Conservation (phyloP, 2,797 vertebrate genomes). For the Spheniscus humboldti region DNA sequence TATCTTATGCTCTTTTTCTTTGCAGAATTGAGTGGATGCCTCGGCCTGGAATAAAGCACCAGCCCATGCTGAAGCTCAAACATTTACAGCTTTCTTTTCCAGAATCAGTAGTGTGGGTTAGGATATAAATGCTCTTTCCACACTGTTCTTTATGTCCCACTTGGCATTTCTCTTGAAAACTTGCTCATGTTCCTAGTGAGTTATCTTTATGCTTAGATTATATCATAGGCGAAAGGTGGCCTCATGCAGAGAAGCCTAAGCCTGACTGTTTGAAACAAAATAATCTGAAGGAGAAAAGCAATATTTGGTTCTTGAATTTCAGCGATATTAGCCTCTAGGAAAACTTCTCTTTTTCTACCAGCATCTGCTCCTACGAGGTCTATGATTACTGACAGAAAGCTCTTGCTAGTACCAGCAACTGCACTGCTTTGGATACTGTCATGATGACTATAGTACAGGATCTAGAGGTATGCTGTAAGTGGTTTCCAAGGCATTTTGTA, state of each 20-base stretch:
- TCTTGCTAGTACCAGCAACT: not conserved
- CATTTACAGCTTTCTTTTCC: not conserved
- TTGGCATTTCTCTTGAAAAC: not conserved
- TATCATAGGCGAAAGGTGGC: not conserved
- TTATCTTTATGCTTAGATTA: not conserved
- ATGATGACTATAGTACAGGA: not conserved
- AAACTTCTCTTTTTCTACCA: not conserved
- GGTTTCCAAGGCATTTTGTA: not conserved
- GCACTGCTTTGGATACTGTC: not conserved
- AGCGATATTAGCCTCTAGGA: not conserved
- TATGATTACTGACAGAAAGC: not conserved
- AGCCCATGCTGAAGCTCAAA: not conserved
- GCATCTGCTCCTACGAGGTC: not conserved
- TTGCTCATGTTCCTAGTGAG: not conserved
- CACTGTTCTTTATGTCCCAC: not conserved
- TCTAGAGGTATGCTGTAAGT: not conserved
- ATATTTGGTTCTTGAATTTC: not conserved
- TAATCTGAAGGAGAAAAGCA: not conserved
- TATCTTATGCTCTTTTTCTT: not conserved
- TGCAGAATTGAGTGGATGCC: not conserved
- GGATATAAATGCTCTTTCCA: not conserved
- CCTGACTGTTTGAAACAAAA: not conserved
- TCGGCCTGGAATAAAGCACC: fast-evolving
- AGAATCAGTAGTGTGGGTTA: not conserved
- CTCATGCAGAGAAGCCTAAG: not conserved